phyloP scores from a whole-genome alignment of 2,888 invertebrate species.

The Petrolisthes manimaculis region DNA sequence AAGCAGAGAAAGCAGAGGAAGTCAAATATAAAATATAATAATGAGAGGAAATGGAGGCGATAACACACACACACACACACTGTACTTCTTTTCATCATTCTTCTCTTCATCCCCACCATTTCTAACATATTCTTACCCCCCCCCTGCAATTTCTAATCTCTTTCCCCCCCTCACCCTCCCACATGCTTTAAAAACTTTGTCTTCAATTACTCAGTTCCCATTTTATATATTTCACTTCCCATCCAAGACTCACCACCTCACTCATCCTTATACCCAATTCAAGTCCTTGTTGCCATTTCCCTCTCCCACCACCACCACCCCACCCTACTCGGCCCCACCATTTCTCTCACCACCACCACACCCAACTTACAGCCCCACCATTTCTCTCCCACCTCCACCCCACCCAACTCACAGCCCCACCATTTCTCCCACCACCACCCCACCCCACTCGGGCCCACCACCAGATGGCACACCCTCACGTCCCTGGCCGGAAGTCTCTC shows the following conservation, averaged over 20 bases:
- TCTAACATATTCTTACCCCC: too few relatives aligned
- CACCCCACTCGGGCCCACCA: neutral
- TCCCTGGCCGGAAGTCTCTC: conserved; percentile 31
- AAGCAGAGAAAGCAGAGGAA: too few relatives aligned
- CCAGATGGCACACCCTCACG: conserved; percentile 45
- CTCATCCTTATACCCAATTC: neutral
- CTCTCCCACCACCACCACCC: neutral
- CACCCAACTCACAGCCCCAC: neutral
- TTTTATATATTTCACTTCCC: neutral
- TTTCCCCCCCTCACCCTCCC: neutral
- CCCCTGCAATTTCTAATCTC: neutral
- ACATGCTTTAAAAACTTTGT: neutral
- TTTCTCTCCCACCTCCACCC: neutral
- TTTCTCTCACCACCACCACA: neutral
- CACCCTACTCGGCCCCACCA: neutral
- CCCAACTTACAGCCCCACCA: neutral
- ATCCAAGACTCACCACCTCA: neutral
- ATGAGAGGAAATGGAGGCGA: too few relatives aligned
- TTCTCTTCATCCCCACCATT: too few relatives aligned
- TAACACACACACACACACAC: too few relatives aligned
- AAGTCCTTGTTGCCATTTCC: neutral
- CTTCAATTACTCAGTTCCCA: neutral
- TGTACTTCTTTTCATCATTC: too few relatives aligned
- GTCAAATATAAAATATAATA: too few relatives aligned
- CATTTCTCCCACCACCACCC: neutral